Evolutionary conservation across 92 coral and sea anemone species (phyloP), one percentile per base, ranked within the genome.

Genomic region (Heliopora coerulea): DNA sequence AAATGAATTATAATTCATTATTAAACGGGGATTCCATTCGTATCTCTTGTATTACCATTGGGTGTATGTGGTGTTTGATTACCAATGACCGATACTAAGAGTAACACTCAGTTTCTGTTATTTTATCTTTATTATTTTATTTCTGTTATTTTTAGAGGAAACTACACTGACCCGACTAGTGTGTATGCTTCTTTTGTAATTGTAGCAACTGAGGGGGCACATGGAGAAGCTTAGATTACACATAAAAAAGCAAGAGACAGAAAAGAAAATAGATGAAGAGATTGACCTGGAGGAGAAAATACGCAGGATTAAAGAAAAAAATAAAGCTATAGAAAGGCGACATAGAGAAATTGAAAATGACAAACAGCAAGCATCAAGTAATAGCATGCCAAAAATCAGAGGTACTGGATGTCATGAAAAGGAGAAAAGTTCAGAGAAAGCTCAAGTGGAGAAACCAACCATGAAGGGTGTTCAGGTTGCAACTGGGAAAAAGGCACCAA

Each of bases 331-430:
- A 19, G 37, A 88, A 39, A 86, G 68, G 75, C 57, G 99, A 32
- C 83, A 79, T 40, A 72, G 79, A 20, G 99, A 95, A 68, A 83
- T 95, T 67, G 99, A 95, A 75, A 91, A 95, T 66, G 99, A 95
- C 50, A 91, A 83, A 21, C 81, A 30, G 40, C 82, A 80, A 83
- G 99, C 99, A 0, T 13, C 20, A 20, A 32, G 23, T 50, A 19
- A 50, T 50, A 1, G 8, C 4, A 4, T 11, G 11, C 42, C 42
- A 37, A 11, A 11, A 4, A 37, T 37, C 42, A 37, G 15, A 8
- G 80, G 78, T 59, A 37, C 27, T 64, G 73, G 74, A 49, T 83
- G 91, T 66, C 78, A 80, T 32, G 80, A 88, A 82, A 75, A 61
- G 15, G 30, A 23, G 3, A 56, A 23, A 31, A 23, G 57, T 42